These are phyloP conservation scores for Urechis unicinctus DNA, from an alignment of 2,888 invertebrate genomes.

Conservation along the genomic window DNA sequence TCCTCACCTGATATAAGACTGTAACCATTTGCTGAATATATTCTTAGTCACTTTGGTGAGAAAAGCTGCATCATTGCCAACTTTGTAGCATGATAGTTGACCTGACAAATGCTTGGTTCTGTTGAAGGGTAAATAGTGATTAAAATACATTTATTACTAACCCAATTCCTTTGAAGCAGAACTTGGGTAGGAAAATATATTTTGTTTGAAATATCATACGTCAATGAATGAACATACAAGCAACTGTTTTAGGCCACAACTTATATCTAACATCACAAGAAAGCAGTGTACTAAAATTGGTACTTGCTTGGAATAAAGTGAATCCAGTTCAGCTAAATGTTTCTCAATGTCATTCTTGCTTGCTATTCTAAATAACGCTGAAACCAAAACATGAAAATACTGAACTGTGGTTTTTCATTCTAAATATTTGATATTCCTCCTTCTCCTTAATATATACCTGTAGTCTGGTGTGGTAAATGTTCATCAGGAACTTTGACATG, in stretches of 20 bases:
- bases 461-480: constrained; percentile 83
- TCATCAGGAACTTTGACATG: constrained; percentile 94
- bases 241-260: too few species aligned
- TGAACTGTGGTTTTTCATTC: too few species aligned
- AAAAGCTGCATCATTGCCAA: constrained; percentile 73
- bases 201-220: too few species aligned
- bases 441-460: constrained; percentile 36
- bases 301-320: constrained; percentile 75
- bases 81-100: constrained; percentile 68
- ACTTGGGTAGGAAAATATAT: too few species aligned
- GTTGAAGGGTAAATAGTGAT: constrained; percentile 5
- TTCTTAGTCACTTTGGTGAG: constrained; percentile 71
- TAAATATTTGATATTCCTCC: background rate
- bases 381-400: background rate
- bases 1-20: constrained; percentile 60
- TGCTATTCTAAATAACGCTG: constrained; percentile 55
- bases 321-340: constrained; percentile 81
- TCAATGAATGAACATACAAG: too few species aligned
- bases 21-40: constrained; percentile 73
- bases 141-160: background rate
- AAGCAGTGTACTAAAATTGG: too few species aligned
- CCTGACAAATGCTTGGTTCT: constrained; percentile 70
- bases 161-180: too few species aligned
- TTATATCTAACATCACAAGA: too few species aligned
- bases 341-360: constrained; percentile 75